Base-by-base conservation (phyloP, 2,113 vertebrate genomes). In the Coregonus clupeaformis region DNA sequence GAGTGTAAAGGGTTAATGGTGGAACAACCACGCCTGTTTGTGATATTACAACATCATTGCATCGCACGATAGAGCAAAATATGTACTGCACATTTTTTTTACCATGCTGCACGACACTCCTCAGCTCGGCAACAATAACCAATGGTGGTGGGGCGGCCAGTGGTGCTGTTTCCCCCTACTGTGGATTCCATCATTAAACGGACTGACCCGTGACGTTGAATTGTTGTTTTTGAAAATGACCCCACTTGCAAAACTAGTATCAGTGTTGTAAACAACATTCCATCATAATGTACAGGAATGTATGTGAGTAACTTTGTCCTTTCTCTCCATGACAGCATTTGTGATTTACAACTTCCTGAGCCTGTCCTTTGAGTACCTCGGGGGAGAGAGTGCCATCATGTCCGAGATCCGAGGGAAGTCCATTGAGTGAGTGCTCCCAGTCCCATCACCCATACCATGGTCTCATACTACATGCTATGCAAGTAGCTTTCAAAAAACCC, bases 271-370 rank as follows among this genome's bases (percentile, higher is more conserved):
- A 49, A 49, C 47, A 60, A 9, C 57, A 11, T 60, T 16, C 6
- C 57, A 30, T 20, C 64, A 66, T 32, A 30, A 30, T 32, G 6
- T 36, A 29, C 63, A 55, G 13, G 13, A 52, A 47, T 66, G 65
- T 60, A 32, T 71, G 9, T 42, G n/a, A 72, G 1, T 11, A 60
- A 73, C 62, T 55, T 71, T 52, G 5, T 52, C 25, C 42, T 71
- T 16, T 76, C 55, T 85, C 82, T 87, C 52, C 78, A 3, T 42
- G 36, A 42, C 9, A 98, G 98, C 97, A 1, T 98, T 99, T n/a
- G 97, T 97, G 77, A 98, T 99, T 79, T 98, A 98, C 90, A 99
- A 97, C 86, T 98, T 98, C 88, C 91, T 99, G 85, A 98, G 96
- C 85, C 93, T 98, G 75, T 98, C 97, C 79, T 99, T 98, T 13